phyloP scores from a whole-genome alignment of 2,113 vertebrate species.

The Poicephalus meyeri region DNA sequence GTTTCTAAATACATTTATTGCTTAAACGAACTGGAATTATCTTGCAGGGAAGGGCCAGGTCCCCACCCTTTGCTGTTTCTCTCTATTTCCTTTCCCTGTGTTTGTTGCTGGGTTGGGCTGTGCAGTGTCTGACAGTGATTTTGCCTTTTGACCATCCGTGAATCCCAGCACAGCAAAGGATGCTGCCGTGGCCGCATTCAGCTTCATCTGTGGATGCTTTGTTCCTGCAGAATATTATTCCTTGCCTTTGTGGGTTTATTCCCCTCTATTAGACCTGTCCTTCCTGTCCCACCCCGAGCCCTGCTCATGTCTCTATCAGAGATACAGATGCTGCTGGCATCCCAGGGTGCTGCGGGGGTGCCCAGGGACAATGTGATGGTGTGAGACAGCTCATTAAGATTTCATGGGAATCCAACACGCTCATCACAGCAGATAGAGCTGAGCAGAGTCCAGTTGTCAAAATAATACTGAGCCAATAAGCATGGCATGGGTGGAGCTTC shows the following conservation, averaged over 20 bases:
- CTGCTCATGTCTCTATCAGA: background rate
- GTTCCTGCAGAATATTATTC: background rate
- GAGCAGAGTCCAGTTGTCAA: conserved; percentile 44
- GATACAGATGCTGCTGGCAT: background rate
- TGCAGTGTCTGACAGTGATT: background rate
- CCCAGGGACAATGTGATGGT: background rate
- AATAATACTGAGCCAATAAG: conserved; percentile 77
- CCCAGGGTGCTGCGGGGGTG: background rate
- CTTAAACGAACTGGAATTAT: background rate
- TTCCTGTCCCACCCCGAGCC: rapidly evolving
- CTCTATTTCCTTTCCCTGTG: background rate
- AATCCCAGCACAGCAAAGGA: background rate
- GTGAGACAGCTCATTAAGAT: background rate
- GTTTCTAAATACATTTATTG: background rate
- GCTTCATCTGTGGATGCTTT: background rate
- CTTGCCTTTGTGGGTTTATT: background rate
- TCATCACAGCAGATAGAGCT: background rate
- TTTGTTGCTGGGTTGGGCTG: background rate
- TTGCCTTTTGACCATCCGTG: background rate
- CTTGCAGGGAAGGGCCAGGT: background rate
- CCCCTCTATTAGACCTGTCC: background rate
- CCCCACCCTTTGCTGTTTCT: background rate
- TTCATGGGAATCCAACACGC: background rate
- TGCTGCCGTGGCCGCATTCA: background rate
- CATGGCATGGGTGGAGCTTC: conserved; percentile 75